Conservation (phyloP, 2,113 vertebrate genomes). For the Platichthys stellatus region DNA sequence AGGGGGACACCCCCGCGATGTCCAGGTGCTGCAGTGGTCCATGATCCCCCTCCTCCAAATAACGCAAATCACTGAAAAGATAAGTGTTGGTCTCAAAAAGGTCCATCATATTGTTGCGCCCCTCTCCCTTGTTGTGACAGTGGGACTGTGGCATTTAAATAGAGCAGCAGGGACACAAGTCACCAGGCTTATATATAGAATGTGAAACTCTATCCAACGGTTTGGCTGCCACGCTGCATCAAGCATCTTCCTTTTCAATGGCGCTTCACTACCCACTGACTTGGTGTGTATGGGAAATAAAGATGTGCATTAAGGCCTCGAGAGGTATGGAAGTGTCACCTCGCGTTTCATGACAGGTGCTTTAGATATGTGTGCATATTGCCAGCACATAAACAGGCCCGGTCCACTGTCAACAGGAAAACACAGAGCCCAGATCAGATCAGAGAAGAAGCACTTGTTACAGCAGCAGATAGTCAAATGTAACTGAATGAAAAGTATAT, state of each 20-base stretch:
- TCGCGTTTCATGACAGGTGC: constrained; percentile 60
- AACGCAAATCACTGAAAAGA: constrained; percentile 90
- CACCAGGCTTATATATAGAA: constrained; percentile 95
- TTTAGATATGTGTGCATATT: constrained; percentile 7
- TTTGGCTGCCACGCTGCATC: constrained; percentile 91
- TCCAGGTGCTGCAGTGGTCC: constrained; percentile 92
- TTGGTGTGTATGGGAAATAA: constrained; percentile 58
- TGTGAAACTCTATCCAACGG: constrained; percentile 96
- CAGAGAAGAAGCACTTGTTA: too few species aligned
- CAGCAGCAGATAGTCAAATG: too few species aligned
- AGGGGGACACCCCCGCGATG: constrained; percentile 90
- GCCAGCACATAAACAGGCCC: too few species aligned
- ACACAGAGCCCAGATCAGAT: too few species aligned
- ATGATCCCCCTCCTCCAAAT: constrained; percentile 93
- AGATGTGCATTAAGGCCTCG: constrained; percentile 52
- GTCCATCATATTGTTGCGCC: constrained; percentile 96
- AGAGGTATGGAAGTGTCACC: constrained; percentile 58
- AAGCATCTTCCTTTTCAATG: constrained; percentile 81
- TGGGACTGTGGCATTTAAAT: constrained; percentile 94
- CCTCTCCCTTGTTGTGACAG: constrained; percentile 76
- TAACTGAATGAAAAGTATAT: too few species aligned
- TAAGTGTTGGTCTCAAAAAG: constrained; percentile 98
- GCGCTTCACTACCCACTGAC: constrained; percentile 71
- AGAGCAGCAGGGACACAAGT: constrained; percentile 92
- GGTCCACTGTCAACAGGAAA: too few species aligned